A percentile compares a stretch with the other conserved stretches of the same genome.
Evolutionary conservation across 2,888 invertebrate species (phyloP).

Genomic region (Epinotia ramella): DNA sequence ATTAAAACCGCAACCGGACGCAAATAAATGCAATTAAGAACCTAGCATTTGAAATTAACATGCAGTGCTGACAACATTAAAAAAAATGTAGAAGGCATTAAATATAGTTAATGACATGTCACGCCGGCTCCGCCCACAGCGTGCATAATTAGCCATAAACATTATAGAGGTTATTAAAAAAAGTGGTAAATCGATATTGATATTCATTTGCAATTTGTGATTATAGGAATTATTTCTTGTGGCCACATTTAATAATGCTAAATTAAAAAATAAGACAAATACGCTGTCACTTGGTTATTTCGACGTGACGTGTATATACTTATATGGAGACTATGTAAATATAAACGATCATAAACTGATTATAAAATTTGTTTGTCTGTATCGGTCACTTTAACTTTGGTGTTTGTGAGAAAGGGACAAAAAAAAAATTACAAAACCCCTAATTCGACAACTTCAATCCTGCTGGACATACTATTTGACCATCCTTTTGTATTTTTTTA

Average conservation of each 20-base stretch:
- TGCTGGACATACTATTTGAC: too few species aligned
- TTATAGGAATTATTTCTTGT: not conserved
- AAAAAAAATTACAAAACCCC: too few species aligned
- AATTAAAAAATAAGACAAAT: not conserved
- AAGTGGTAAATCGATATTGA: constrained; percentile 23
- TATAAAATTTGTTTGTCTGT: too few species aligned
- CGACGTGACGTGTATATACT: too few species aligned
- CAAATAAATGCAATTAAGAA: constrained; percentile 23
- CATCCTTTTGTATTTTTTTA: too few species aligned
- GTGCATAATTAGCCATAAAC: constrained; percentile 26
- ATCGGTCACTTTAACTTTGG: too few species aligned
- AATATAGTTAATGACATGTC: constrained; percentile 67
- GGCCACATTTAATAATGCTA: not conserved
- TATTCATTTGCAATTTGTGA: constrained; percentile 22
- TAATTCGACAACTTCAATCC: too few species aligned
- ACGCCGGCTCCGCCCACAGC: constrained; percentile 63
- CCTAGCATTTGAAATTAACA: constrained; percentile 28
- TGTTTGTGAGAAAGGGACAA: too few species aligned
- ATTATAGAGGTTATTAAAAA: constrained; percentile 13
- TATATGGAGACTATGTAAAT: too few species aligned
- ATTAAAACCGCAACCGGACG: not conserved
- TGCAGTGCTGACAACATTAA: constrained; percentile 14
- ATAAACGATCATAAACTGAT: too few species aligned
- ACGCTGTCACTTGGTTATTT: not conserved
- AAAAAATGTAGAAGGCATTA: constrained; percentile 16